Conservation (phyloP, 2,888 invertebrate species). For the Nemapogon koenigi region DNA sequence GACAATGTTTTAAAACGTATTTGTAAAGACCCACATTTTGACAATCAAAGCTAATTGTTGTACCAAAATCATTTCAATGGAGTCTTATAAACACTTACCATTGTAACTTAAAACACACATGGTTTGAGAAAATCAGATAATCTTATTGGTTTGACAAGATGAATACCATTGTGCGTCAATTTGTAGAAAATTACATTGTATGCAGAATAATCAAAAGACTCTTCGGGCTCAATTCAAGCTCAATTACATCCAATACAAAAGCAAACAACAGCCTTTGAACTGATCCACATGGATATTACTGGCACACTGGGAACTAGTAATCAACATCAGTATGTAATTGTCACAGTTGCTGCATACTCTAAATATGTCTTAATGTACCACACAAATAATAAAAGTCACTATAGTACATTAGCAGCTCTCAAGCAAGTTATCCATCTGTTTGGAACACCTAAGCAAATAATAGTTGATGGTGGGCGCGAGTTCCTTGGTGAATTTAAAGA, state of each 20-base stretch:
- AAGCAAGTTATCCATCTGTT: constrained; percentile 15
- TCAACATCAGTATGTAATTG: constrained; percentile 19
- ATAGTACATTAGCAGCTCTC: constrained; percentile 12
- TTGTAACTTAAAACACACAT: no score
- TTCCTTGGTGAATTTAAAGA: constrained; percentile 17
- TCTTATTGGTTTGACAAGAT: constrained; percentile 19
- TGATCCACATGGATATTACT: constrained; percentile 20
- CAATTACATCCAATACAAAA: constrained; percentile 20
- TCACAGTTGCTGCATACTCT: constrained; percentile 13
- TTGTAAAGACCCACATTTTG: no score
- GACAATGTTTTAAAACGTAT: no score
- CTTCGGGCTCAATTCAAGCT: constrained; percentile 20
- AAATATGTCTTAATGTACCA: constrained; percentile 1
- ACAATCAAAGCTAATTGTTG: no score
- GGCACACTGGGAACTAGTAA: no score
- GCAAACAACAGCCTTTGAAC: constrained; percentile 17
- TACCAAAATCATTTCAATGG: no score
- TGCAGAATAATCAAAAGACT: constrained; percentile 20
- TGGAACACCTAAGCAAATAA: constrained; percentile 16
- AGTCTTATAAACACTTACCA: no score
- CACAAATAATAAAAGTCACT: constrained; percentile 1
- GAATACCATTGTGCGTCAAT: constrained; percentile 17
- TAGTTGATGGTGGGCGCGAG: constrained; percentile 18
- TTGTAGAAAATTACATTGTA: constrained; percentile 19
- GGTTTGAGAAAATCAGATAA: constrained; percentile 15